Evolutionary conservation across 1,140 invertebrate genomes (phyloP).

Genomic region (Caerostris extrusa): DNA sequence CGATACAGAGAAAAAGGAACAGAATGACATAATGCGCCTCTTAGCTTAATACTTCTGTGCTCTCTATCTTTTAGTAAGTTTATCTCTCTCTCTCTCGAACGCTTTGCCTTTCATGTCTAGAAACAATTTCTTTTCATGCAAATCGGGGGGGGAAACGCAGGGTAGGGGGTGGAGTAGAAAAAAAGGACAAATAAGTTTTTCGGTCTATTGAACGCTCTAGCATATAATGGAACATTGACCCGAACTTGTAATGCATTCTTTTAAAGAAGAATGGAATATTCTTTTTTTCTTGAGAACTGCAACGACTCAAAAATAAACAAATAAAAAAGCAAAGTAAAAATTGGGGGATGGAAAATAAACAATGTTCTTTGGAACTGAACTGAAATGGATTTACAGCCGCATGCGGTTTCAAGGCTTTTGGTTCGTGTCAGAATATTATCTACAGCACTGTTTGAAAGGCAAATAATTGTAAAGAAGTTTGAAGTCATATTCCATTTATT

Average conservation of each 20-base stretch:
- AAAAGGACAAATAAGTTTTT: slow-evolving; percentile 46
- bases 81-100: not conserved
- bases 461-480: slow-evolving; percentile 16
- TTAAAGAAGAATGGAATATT: not conserved
- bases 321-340: not conserved
- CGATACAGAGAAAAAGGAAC: too few relatives aligned
- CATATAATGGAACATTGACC: slow-evolving; percentile 40
- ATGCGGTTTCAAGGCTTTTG: not conserved
- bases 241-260: not conserved
- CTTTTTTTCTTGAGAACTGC: not conserved
- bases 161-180: not conserved
- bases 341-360: slow-evolving; percentile 13
- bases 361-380: slow-evolving; percentile 11
- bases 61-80: not conserved
- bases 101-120: not conserved
- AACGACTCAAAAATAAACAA: slow-evolving; percentile 14
- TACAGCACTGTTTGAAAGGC: not conserved
- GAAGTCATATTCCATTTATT: not conserved
- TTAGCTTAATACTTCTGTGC: not conserved
- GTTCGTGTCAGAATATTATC: not conserved
- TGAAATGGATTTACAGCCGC: slow-evolving; percentile 44
- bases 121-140: slow-evolving; percentile 52
- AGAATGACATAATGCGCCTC: too few relatives aligned
- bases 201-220: not conserved
- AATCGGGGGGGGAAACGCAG: slow-evolving; percentile 46